These are phyloP conservation scores for Listronotus oregonensis DNA, from an alignment of 1,140 invertebrate genomes.

Conservation along the genomic window DNA sequence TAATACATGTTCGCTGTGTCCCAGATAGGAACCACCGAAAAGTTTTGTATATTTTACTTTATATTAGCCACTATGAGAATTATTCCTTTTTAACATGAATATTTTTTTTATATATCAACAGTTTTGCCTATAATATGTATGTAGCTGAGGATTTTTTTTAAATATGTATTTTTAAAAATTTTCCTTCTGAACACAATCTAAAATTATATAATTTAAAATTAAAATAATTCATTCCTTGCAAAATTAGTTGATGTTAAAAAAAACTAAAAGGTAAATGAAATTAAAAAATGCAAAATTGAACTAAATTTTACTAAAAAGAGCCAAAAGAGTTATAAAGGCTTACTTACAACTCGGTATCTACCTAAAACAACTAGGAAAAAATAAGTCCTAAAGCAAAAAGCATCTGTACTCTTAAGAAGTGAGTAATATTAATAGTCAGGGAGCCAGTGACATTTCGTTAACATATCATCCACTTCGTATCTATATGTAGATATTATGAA, in stretches of 20 bases:
- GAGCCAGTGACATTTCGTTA: too few species aligned
- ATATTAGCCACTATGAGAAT: too few species aligned
- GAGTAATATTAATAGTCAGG: slow-evolving; percentile 1
- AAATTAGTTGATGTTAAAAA: slow-evolving; percentile 10
- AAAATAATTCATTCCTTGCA: slow-evolving; percentile 4
- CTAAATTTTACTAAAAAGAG: slow-evolving; percentile 11
- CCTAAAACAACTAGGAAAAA: slow-evolving; percentile 33
- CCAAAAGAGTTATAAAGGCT: slow-evolving; percentile 22
- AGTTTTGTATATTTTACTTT: too few species aligned
- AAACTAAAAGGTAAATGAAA: neutral
- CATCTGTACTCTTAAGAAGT: slow-evolving; percentile 39
- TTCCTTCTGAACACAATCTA: neutral
- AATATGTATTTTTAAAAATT: too few species aligned
- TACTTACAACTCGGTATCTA: slow-evolving; percentile 44
- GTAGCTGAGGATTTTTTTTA: too few species aligned
- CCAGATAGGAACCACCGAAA: too few species aligned
- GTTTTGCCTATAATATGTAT: too few species aligned
- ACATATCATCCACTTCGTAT: too few species aligned
- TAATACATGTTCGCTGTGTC: too few species aligned
- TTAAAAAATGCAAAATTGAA: slow-evolving; percentile 6
- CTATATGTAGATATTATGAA: too few species aligned
- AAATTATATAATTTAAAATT: neutral
- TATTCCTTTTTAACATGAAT: too few species aligned
- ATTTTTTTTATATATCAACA: too few species aligned
- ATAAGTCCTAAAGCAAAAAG: slow-evolving; percentile 38